Base-by-base conservation (phyloP, 1,140 invertebrate species). In the Euborellia annulipes region DNA sequence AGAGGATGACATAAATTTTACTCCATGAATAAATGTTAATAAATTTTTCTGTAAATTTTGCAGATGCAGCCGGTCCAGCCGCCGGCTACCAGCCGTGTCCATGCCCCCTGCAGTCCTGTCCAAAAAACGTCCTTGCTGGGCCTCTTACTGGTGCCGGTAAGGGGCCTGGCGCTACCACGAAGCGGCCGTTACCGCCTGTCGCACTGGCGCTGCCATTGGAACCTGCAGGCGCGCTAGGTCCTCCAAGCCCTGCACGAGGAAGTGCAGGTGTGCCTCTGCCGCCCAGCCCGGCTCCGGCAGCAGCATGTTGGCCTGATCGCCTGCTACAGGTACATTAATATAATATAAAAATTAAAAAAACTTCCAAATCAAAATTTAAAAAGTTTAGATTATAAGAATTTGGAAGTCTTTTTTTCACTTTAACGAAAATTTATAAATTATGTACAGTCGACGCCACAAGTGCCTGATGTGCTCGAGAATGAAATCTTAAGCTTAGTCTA, bases 91-190 rank as follows among this genome's bases (percentile, higher is more conserved):
- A 78, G 58, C 71, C 74, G 67, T 86, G 82, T 67, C 82, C 82
- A 56, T 86, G 83, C 72, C 83, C 82, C 67, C 76, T 85, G 72
- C 82, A 85, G 69, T 76, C 82, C 70, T 87, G 82, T 87, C 82
- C 84, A 89, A 89, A 88, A 89, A 89, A 89, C 84, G 84, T 82
- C 78, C 81, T 78, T 87, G 85, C 84, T 87, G 84, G 85, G 76
- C 84, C 84, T 82, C 84, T 83, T 87, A 86, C 83, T 86, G 83
- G 84, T 85, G 71, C 70, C 69, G 73, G 72, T 75, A 76, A 76
- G 73, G 76, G 64, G 71, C 75, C 69, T 56, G 41, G 54, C 58
- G 61, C 61, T 62, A 43, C 46, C 64, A 54, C 54, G 57, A 45
- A 49, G 44, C 44, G 50, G 30, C 50, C 55, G 57, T 38, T 67